Evolutionary conservation across 1,140 invertebrate genomes (phyloP), one percentile per base, ranked within the genome.

Genomic region (Drosophila virilis): DNA sequence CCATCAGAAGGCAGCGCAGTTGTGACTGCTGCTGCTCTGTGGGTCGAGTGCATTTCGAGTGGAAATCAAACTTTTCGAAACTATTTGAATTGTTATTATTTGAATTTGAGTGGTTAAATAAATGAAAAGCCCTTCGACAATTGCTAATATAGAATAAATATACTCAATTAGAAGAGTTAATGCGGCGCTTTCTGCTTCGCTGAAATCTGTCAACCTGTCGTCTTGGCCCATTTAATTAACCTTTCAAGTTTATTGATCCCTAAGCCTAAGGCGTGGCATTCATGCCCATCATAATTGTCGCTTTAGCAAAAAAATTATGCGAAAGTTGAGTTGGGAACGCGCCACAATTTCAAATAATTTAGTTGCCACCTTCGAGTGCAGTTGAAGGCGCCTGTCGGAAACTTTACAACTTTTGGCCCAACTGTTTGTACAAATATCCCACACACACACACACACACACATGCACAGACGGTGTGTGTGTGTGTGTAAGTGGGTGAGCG

Each of bases 11-110:
- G 35, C 66, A 68, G 59, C 68, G 37, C 57, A 59, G 32, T 55
- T 52, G 69, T 12, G 48, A 61, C 57, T 35, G 37, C 12, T 2
- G 33, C 22, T 22, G 13, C 40, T 40, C 42, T 67, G 57, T 48
- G 60, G 60, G 28, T 64, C 51, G 60, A 71, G 51, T 51, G 77
- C 54, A 68, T 67, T 61, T 65, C 48, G 66, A 81, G 64, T 70
- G 77, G 61, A 77, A 80, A 78, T 77, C 74, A 77, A 84, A 84
- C 81, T 84, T 77, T 46, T 77, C 13, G 52, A 46, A 88, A 83
- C 72, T 86, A 88, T 78, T 82, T 82, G 78, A 88, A 88, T 77
- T 83, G 79, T 78, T 86, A 86, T 82, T 86, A 72, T 86, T 86
- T 85, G 82, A 43, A 35, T 69, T 61, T 37, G 35, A 52, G 15